Base-by-base conservation (phyloP, 1,140 invertebrate genomes). In the Lysiphlebus fabarum region DNA sequence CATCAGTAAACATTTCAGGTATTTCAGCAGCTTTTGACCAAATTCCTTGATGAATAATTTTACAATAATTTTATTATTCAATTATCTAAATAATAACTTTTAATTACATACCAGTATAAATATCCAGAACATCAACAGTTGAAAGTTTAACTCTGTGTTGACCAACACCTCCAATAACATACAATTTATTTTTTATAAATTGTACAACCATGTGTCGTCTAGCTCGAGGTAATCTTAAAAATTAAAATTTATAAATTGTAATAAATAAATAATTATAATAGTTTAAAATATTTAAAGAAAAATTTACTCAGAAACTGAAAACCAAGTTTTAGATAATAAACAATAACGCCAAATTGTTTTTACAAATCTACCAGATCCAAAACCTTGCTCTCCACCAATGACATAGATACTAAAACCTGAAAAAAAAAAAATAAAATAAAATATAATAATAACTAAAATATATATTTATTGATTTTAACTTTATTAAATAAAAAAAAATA, bases 401-500 rank as follows among this genome's bases (percentile, higher is more conserved):
- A 68, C 49, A 58, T 72, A 73, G 38, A 73, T 61, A 53, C 50
- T 60, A n/a, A 67, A 67, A 48, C 66, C 71, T 73, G 42, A 34
- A 53, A 62, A 60, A 55, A 59, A 40, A 42, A 12, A 12, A 37
- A 44, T n/a, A n/a, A n/a, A n/a, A n/a, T n/a, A n/a, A n/a, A n/a
- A n/a, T n/a, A n/a, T n/a, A 11, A 45, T 43, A 14, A 55, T 8
- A 10, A 42, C 44, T 14, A 38, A 45, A 49, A 59, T 50, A 41
- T 36, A n/a, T n/a, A n/a, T 50, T 40, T 41, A 51, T 33, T 26
- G 17, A 26, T 26, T 26, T 26, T 5, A 38, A 34, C 12, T 11
- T 36, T 44, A 41, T 6, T n/a, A 5, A 50, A 7, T 41, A 59
- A 14, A 17, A 10, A 50, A 36, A 42, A 58, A 8, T 47, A 11